Conservation (phyloP, 2,888 invertebrate genomes). For the Ametastegia equiseti region DNA sequence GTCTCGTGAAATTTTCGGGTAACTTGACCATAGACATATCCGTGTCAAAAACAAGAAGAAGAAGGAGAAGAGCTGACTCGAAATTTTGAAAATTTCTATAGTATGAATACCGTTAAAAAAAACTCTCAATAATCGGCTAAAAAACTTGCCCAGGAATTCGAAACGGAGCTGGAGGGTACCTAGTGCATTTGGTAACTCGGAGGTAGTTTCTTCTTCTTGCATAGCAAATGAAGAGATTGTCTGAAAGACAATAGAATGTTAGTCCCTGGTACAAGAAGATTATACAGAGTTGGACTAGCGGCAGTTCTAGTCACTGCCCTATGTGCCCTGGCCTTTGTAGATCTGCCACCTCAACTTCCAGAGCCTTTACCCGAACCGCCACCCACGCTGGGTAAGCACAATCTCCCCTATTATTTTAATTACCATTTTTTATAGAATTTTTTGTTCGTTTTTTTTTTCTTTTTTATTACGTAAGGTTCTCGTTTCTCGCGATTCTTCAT, state of each 20-base stretch:
- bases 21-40: too few species aligned
- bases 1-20: too few species aligned
- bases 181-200: slow-evolving; percentile 30
- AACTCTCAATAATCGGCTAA: background rate
- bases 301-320: slow-evolving; percentile 70
- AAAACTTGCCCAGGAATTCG: background rate
- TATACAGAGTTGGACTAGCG: slow-evolving; percentile 71
- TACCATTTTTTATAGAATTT: background rate
- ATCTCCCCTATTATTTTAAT: background rate
- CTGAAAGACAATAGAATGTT: slow-evolving; percentile 63
- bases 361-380: slow-evolving; percentile 68
- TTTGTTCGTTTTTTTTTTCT: too few species aligned
- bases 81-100: too few species aligned
- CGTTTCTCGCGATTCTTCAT: too few species aligned
- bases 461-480: too few species aligned
- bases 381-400: slow-evolving; percentile 69
- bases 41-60: too few species aligned
- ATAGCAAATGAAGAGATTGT: slow-evolving; percentile 46
- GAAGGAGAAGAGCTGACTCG: too few species aligned
- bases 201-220: slow-evolving; percentile 37
- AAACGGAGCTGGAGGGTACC: slow-evolving; percentile 2
- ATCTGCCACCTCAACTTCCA: slow-evolving; percentile 71
- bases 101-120: too few species aligned
- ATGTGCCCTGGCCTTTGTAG: slow-evolving; percentile 70
- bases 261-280: slow-evolving; percentile 67